Evolutionary conservation across 2,888 invertebrate species (phyloP).

Genomic region (Mamestra brassicae): DNA sequence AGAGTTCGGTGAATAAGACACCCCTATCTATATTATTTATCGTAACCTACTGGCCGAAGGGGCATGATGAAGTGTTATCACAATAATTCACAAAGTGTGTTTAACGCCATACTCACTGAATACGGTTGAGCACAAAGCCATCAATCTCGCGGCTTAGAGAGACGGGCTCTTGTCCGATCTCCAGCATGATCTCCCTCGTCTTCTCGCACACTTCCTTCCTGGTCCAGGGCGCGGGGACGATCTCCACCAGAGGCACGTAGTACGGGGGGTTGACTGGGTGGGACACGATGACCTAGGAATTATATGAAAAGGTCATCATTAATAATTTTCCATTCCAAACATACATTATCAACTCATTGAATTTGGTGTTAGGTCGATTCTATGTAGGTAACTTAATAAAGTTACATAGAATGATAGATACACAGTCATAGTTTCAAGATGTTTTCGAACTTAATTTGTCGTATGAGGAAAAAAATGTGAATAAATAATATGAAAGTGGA

Average conservation of each 20-base stretch:
- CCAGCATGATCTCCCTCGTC: slow-evolving; percentile 94
- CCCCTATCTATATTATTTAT: no score
- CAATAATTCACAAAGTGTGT: no score
- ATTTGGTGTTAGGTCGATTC: not conserved
- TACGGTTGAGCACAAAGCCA: slow-evolving; percentile 98
- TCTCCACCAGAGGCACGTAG: slow-evolving; percentile 98
- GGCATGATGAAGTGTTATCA: no score
- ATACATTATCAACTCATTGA: not conserved
- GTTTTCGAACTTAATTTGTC: not conserved
- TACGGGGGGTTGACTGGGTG: slow-evolving; percentile 99
- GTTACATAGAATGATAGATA: no score
- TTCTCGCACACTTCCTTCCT: slow-evolving; percentile 93
- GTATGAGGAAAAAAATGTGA: not conserved
- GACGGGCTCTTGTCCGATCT: slow-evolving; percentile 98
- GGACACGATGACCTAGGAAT: slow-evolving; percentile 93
- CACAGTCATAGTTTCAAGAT: not conserved
- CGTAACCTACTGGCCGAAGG: no score
- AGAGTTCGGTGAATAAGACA: no score
- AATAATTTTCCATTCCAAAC: no score
- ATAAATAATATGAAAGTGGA: not conserved
- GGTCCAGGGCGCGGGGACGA: slow-evolving; percentile 99
- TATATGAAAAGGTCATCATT: not conserved
- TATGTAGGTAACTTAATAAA: no score
- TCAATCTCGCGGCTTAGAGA: slow-evolving; percentile 96
- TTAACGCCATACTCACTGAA: slow-evolving; percentile 93